Evolutionary conservation across 1,140 invertebrate species (phyloP), one percentile per base, ranked within the genome.

Genomic region (Artemia franciscana): DNA sequence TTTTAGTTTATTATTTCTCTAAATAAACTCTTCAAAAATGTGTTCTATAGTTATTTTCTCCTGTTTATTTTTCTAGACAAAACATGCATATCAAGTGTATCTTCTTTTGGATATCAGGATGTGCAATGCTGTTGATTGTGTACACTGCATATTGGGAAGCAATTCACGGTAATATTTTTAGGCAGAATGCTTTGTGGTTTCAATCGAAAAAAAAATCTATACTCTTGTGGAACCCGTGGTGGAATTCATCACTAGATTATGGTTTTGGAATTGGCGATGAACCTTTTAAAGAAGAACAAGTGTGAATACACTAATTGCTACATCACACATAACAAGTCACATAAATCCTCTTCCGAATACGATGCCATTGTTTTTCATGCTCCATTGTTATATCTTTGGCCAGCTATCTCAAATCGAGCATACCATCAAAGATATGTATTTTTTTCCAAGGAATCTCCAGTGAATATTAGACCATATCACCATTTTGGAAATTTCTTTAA

Each of bases 371-470:
- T 63, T 57, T 63, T 63, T 51, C 39, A 51, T 51, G 39, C 12
- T 18, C 39, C 39, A 51, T 15, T 18, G 2, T 15, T 51, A 15
- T 12, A 51, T 51, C 12, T 15, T 3, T 15, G 12, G 12, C 39
- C 39, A 18, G 39, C 39, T 15, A 51, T 12, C 3, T 3, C 18
- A 2, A 28, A n/a, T n/a, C 58, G 67, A 57, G 25, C 24, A 21
- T 18, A 58, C 5, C 5, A 63, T 27, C 67, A 68, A 60, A 24
- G 64, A 4, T 68, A 63, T 60, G 66, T 67, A 5, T 57, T 67
- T 5, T 68, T 66, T 28, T 63, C 63, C 3, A 60, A 67, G 61
- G 67, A 68, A 56, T 63, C 67, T 39, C 64, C 62, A 4, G 21
- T 30, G 12, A 12, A 51, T 51, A 18, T 51, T 51, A 51, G 21